phyloP scores from a whole-genome alignment of 2,113 vertebrate genomes.

The Malurus alboscapulatus region DNA sequence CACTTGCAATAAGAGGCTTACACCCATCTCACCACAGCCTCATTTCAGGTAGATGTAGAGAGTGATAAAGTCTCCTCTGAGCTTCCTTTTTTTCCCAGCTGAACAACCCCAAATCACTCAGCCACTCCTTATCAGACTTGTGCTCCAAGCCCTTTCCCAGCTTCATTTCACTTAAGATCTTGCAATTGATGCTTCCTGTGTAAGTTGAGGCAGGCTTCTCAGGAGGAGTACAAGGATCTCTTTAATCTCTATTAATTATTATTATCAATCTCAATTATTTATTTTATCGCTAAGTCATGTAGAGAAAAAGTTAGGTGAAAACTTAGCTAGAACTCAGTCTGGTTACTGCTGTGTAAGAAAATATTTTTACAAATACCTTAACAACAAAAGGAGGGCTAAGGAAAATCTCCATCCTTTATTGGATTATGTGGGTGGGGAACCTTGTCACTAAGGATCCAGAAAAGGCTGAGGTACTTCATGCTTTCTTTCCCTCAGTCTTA shows the following conservation, averaged over 20 bases:
- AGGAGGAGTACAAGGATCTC: neutral
- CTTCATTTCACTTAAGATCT: neutral
- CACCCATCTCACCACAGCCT: neutral
- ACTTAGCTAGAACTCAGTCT: neutral
- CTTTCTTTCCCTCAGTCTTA: neutral
- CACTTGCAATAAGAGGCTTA: neutral
- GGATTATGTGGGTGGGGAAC: neutral
- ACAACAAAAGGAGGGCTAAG: neutral
- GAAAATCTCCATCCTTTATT: neutral
- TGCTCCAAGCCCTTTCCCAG: neutral
- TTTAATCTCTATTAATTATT: too few species aligned
- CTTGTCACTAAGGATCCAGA: neutral
- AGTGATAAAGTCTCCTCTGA: neutral
- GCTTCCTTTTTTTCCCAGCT: neutral
- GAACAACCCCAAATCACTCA: neutral
- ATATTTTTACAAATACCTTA: neutral
- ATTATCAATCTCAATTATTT: too few species aligned
- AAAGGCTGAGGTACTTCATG: neutral
- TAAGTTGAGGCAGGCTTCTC: neutral
- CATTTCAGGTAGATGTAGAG: neutral
- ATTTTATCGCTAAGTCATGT: neutral
- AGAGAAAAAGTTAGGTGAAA: neutral
- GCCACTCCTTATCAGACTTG: neutral
- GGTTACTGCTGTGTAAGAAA: neutral
- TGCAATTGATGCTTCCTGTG: neutral